Evolutionary conservation across 2,888 invertebrate species (phyloP).

Genomic region (Drosophila nr. fundita): DNA sequence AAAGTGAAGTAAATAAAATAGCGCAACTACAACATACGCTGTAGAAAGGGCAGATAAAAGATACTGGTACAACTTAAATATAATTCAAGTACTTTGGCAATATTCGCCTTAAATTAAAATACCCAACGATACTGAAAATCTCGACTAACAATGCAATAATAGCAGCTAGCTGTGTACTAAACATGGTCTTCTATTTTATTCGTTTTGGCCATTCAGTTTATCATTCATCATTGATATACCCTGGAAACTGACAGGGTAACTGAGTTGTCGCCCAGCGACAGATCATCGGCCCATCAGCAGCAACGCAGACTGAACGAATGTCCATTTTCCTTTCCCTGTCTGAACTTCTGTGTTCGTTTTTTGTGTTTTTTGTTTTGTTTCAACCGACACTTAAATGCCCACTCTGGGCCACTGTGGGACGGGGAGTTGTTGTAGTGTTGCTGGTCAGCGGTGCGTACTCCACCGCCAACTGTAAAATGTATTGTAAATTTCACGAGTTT

Average conservation of each 20-base stretch:
- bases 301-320: conserved; percentile 39
- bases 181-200: not conserved
- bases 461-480: conserved; percentile 70
- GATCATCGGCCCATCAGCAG: conserved; percentile 73
- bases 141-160: not conserved
- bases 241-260: conserved; percentile 23
- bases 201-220: not conserved
- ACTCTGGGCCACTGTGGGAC: conserved; percentile 9
- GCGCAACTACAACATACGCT: not conserved
- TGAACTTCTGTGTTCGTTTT: conserved; percentile 17
- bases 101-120: not conserved
- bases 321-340: conserved; percentile 24
- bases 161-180: not conserved
- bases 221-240: not conserved
- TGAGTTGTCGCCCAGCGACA: conserved; percentile 41
- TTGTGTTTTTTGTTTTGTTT: conserved; percentile 16
- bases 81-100: not conserved
- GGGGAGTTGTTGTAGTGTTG: conserved; percentile 11
- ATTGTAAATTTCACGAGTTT: conserved; percentile 67
- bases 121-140: not conserved
- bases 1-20: not conserved
- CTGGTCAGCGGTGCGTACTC: conserved; percentile 64
- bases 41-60: not conserved
- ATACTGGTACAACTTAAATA: not conserved
- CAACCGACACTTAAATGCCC: conserved; percentile 58